phyloP scores from a whole-genome alignment of 2,888 invertebrate genomes.

The Dolomedes plantarius region DNA sequence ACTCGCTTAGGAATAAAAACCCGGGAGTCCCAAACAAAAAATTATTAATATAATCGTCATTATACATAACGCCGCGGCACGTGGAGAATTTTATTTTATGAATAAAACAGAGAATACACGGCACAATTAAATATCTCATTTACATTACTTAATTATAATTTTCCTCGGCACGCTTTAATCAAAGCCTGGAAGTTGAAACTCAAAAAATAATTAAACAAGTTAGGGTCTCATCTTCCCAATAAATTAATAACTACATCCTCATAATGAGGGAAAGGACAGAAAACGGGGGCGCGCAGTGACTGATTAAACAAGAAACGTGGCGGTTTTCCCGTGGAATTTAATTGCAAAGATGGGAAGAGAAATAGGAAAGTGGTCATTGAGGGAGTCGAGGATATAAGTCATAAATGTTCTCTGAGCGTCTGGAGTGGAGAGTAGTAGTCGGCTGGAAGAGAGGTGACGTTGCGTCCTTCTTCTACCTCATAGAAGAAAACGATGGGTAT shows the following conservation, averaged over 20 bases:
- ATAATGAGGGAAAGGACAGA: neutral
- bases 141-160: neutral
- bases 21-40: no score
- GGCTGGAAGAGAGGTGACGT: no score
- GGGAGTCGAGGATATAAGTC: neutral
- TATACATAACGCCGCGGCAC: no score
- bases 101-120: no score
- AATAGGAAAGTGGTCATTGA: neutral
- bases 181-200: neutral
- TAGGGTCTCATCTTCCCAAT: neutral
- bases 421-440: neutral
- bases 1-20: no score
- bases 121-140: neutral
- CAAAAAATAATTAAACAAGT: neutral
- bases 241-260: neutral
- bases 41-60: no score
- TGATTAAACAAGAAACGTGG: neutral
- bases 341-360: neutral
- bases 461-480: no score
- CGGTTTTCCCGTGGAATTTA: neutral
- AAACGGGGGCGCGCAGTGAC: neutral
- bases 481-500: no score
- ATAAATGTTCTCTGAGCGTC: neutral
- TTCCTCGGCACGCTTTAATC: neutral
- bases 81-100: no score